Evolutionary conservation across 2,888 invertebrate species (phyloP).

Genomic region (Linnaemya tessellans): DNA sequence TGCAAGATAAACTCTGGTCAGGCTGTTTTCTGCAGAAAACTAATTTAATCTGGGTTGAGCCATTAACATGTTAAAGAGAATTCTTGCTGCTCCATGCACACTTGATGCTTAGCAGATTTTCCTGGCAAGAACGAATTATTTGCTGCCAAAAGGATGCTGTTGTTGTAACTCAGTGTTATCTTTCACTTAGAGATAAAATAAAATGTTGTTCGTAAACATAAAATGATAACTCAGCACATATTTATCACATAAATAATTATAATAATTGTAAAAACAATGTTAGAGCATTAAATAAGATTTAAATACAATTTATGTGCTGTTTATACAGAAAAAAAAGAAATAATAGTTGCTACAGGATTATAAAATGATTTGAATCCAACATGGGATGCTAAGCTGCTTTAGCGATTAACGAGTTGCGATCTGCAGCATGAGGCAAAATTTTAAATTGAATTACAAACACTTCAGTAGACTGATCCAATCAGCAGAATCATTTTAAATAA

Average conservation of each 20-base stretch:
- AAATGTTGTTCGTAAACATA: not conserved
- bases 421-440: too few species aligned
- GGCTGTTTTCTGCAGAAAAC: not conserved
- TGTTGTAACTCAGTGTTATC: not conserved
- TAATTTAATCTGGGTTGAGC: not conserved
- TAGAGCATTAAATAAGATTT: not conserved
- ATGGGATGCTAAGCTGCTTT: too few species aligned
- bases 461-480: too few species aligned
- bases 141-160: slow-evolving; percentile 11
- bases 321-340: too few species aligned
- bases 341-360: too few species aligned
- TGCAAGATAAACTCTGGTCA: not conserved
- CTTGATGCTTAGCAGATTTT: slow-evolving; percentile 14
- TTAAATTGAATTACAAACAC: too few species aligned
- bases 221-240: not conserved
- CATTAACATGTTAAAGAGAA: slow-evolving; percentile 25
- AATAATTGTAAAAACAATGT: too few species aligned
- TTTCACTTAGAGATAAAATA: slow-evolving; percentile 6
- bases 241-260: not conserved
- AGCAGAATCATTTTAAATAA: too few species aligned
- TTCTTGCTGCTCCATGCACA: slow-evolving; percentile 26
- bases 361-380: too few species aligned
- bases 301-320: not conserved
- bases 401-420: too few species aligned
- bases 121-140: not conserved